Base-by-base conservation (phyloP, 2,888 invertebrate species). In the Drosophila pegasa region DNA sequence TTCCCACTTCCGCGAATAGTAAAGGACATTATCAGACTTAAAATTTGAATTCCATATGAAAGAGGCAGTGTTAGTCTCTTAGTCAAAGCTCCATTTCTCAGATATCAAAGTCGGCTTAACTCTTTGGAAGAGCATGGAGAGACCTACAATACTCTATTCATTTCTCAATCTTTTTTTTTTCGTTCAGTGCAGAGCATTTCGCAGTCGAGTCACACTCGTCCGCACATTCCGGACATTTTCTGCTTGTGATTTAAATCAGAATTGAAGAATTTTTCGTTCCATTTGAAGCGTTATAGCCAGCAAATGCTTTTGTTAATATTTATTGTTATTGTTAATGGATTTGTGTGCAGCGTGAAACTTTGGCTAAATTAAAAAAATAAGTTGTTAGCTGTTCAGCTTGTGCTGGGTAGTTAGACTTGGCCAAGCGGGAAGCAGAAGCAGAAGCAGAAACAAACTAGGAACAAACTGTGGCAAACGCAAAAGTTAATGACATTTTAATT, bases 401-500 rank as follows among this genome's bases (percentile, higher is more conserved):
- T 10, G 33, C 33, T 14, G 20, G 48, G 48, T 33, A 31, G 22
- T 18, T 51, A 50, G 31, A 37, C 9, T 12, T n/a, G 5, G 8
- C 10, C n/a, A 35, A 37, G 35, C 5, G 33, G 43, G 9, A 29
- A 60, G 52, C 35, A 7, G 27, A 40, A 60, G 52, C 35, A 7
- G 27, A 40, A 67, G 12, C 31, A 12, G 45, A 47, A 57, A 60
- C 31, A 55, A 57, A 56, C 27, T 35, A 9, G 31, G 41, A 48
- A 41, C n/a, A 57, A 70, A 62, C 65, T 69, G 56, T 55, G 59
- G 31, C 47, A 41, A 43, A 22, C 41, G 50, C 16, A 67, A 48
- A 55, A 50, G 60, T 59, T 62, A 73, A 73, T 73, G 70, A 57
- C 70, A 70, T 70, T 73, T 80, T 80, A 80, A 77, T 80, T 70